phyloP scores from a whole-genome alignment of 2,888 invertebrate species.

The Melieria picta region DNA sequence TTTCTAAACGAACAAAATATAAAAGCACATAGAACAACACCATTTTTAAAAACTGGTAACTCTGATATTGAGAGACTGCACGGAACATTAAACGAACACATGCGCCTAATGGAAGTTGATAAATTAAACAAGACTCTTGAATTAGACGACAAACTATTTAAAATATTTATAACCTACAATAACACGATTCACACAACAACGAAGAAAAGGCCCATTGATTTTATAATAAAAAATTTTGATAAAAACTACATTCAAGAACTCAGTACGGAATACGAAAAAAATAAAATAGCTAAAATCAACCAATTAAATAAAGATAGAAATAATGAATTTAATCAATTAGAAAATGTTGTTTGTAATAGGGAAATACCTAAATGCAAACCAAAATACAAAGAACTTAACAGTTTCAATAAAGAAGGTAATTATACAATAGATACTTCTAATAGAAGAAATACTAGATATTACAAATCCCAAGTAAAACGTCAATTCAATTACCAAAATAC shows the following conservation, averaged over 20 bases:
- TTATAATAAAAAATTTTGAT: conserved; percentile 30
- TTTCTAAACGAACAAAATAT: conserved; percentile 31
- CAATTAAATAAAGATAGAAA: conserved; percentile 21
- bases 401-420: conserved; percentile 13
- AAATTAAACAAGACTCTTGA: conserved; percentile 22
- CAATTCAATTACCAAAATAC: no score
- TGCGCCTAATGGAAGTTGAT: conserved; percentile 24
- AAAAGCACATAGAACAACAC: conserved; percentile 20
- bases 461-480: conserved; percentile 26
- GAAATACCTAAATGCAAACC: no score
- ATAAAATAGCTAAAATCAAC: conserved; percentile 8
- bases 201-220: conserved; percentile 32
- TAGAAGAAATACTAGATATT: conserved; percentile 27
- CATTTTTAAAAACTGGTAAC: conserved; percentile 28
- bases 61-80: conserved; percentile 29
- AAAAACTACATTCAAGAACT: conserved; percentile 6
- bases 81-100: conserved; percentile 31
- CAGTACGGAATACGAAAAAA: conserved; percentile 6
- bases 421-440: conserved; percentile 19
- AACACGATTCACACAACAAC: conserved; percentile 26
- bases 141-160: conserved; percentile 30
- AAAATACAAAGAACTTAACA: conserved; percentile 20
- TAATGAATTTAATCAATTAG: no score
- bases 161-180: conserved; percentile 23
- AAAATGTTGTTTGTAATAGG: no score